Base-by-base conservation (phyloP, 2,888 invertebrate species). In the Gisinianus flammeolus region DNA sequence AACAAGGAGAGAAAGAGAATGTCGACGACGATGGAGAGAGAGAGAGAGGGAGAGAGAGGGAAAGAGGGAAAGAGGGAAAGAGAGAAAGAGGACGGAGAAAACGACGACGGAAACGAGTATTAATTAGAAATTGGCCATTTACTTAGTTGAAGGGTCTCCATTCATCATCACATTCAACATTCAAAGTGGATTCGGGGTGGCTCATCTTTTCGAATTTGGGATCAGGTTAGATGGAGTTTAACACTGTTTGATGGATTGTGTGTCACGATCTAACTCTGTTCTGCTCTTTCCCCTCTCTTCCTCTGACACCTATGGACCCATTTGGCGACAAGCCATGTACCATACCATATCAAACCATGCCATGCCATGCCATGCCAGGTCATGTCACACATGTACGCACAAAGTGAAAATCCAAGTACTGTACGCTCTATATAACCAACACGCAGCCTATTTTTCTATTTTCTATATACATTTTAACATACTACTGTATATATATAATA, bases 201-300 rank as follows among this genome's bases (percentile, higher is more conserved):
- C 71, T 73, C 71, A 68, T 66, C 56, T 73, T 68, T 62, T 44
- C 66, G 69, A 56, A 52, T 30, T 44, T 52, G 69, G 75, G 79
- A 78, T 81, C 79, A 78, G 64, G 72, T 77, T 77, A 71, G 71
- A 79, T 79, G 56, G 62, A 76, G 76, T 78, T 76, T 56, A 71
- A 79, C 77, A 79, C 56, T 24, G 64, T 82, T 83, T 84, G 84
- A 84, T 84, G 83, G 84, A 84, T 84, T 83, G 83, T 81, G 82
- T 84, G 84, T 83, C 84, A 84, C 79, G 81, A 77, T 80, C 76
- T 82, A 82, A 82, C 83, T 82, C 73, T 35, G 30, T 44, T 44
- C 44, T 44, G 31, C 35, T 35, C 62, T 78, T 81, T 81, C 81
- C 81, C 81, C 76, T 82, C 82, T 81, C 80, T 79, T 80, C 78